Evolutionary conservation across 2,797 vertebrate species (phyloP), one percentile per base, ranked within the genome.

Genomic region (Centroberyx gerrardi): DNA sequence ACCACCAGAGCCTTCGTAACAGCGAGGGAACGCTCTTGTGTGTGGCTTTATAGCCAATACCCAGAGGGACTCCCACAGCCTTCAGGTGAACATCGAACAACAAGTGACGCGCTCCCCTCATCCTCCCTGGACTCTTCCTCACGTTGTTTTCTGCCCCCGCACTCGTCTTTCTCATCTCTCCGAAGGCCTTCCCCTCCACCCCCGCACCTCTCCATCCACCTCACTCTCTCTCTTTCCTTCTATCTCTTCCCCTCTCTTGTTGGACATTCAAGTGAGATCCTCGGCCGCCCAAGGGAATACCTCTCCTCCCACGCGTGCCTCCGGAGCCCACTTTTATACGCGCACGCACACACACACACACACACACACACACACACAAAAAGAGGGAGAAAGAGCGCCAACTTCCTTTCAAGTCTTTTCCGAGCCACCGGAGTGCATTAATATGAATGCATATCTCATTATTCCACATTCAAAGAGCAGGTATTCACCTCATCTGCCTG

Each of bases 321-420:
- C 60, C 56, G 14, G 48, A 67, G 67, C 82, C 82, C 70, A 85
- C 65, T 22, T 22, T 17, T 2, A 18, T 13, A 51, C 48, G 13
- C 10, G 13, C 46, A 51, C 4, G 17, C 48, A 49, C 14, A n/a
- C 48, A 49, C 48, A 51, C n/a, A 18, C 5, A 51, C 17, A 51
- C 17, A 27, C 18, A 27, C 5, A 27, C 18, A 27, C 18, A 27
- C 18, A 27, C 18, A 27, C 18, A 27, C 5, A 53, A 5, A 53
- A 5, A 22, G 5, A 33, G 74, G 64, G 22, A 70, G 36, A 17
- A 27, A 3, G 56, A 62, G n/a, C 74, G 75, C 18, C 6, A 14
- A 79, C 82, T 75, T 63, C 58, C 72, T 88, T 83, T 87, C 76
- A 89, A 81, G 76, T 84, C 56, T 73, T 78, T 67, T 83, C 73